These are phyloP conservation scores for Agriopis marginaria DNA, from an alignment of 2,888 invertebrate species.

Conservation along the genomic window DNA sequence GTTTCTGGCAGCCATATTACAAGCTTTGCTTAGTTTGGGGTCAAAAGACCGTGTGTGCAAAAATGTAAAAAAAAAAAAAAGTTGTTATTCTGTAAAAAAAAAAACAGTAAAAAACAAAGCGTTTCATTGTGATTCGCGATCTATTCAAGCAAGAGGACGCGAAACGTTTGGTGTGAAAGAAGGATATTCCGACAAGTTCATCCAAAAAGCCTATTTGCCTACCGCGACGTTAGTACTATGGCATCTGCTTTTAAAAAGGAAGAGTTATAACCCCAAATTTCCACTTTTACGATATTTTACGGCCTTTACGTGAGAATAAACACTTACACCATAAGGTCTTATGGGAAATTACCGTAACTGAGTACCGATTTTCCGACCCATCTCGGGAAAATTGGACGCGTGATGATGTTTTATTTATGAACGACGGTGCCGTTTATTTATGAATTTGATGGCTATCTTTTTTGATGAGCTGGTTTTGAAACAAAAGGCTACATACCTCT, in stretches of 20 bases:
- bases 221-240: not conserved
- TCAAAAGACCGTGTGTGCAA: no score
- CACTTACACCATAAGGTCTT: conserved; percentile 38
- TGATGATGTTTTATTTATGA: conserved; percentile 34
- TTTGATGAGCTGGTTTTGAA: not conserved
- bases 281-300: conserved; percentile 24
- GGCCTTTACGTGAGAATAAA: conserved; percentile 30
- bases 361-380: conserved; percentile 35
- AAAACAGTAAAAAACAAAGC: no score
- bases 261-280: conserved; percentile 12
- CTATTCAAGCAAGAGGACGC: no score
- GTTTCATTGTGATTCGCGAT: no score
- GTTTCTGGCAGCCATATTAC: no score
- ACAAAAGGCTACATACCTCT: not conserved
- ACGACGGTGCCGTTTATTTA: conserved; percentile 10
- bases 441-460: not conserved
- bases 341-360: conserved; percentile 42
- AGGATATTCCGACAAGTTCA: no score
- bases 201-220: not conserved
- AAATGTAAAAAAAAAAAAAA: no score
- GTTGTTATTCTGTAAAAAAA: no score
- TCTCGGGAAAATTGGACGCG: conserved; percentile 31
- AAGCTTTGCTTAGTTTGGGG: no score
- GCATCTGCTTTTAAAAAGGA: not conserved
- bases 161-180: no score